A percentile compares a stretch with the other conserved stretches of the same genome.
phyloP scores from a whole-genome alignment of 2,113 vertebrate species.

The Hepsetus odoe region DNA sequence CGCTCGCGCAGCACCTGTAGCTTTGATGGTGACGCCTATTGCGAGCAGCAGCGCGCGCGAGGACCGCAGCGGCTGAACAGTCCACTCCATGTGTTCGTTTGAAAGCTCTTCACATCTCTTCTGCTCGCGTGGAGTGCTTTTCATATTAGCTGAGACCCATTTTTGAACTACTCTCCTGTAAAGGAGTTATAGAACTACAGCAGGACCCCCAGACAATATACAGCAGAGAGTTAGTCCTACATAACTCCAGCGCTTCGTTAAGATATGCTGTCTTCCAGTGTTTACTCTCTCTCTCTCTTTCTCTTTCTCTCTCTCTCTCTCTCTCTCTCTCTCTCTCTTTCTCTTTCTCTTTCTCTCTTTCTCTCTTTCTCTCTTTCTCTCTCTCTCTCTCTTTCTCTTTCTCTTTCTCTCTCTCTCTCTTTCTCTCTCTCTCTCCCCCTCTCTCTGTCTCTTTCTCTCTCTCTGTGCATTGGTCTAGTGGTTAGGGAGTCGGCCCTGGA shows the following conservation, averaged over 20 bases:
- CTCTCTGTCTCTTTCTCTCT: no score
- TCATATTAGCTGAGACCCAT: neutral
- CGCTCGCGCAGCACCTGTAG: constrained; percentile 81
- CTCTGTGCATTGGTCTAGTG: no score
- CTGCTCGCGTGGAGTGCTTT: neutral
- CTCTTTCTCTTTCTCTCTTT: neutral
- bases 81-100: neutral
- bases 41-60: neutral
- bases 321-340: neutral
- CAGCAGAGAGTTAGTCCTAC: neutral
- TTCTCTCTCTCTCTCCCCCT: no score
- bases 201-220: neutral
- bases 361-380: neutral
- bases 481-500: no score
- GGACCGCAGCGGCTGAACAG: constrained; percentile 10
- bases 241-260: neutral
- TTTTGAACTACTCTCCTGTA: neutral
- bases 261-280: no score
- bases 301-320: neutral
- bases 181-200: neutral
- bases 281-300: no score
- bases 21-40: constrained; percentile 84
- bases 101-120: neutral
- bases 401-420: no score
- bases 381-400: neutral